Evolutionary conservation across 2,113 vertebrate species (phyloP), one percentile per base, ranked within the genome.

Genomic region (Oxyura jamaicensis): DNA sequence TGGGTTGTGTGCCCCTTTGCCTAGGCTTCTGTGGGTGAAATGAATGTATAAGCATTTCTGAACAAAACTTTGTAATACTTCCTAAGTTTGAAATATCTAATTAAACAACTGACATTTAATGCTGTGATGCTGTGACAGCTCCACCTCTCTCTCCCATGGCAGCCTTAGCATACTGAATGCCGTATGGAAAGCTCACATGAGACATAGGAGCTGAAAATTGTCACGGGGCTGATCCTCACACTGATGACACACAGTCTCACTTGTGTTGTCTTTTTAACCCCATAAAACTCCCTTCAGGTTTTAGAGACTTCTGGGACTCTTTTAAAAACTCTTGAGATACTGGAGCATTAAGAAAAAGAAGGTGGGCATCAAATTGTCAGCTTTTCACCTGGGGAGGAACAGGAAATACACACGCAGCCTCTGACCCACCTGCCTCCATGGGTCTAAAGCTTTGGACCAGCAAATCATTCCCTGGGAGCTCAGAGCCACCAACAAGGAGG

Each of bases 91-190:
- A 84, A 94, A 62, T 58, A 65, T 1, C 39, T 78, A 25, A 56
- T 65, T 39, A 56, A 83, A 39, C 13, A 82, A 6, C 35, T 72
- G 65, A 15, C 39, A 41, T 52, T 31, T 48, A 48, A 48, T 48
- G 46, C 46, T 48, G 3, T 42, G 63, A 3, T 53, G 55, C 41
- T 42, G 50, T n/a, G 55, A 25, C 67, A 71, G 55, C 68, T 95
- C 56, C 8, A 1, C 44, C 36, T 73, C 86, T 72, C 53, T 82
- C 5, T 29, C 48, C 46, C 18, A 0, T 0, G 2, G 50, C 63
- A 60, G 12, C 12, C 41, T 73, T 0, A 0, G 15, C 4, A 2
- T 28, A 1, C 15, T 0, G 1, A 13, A 6, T 3, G 17, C 33
- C 0, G 0, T 2, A 26, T 0, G 0, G 16, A 79, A 73, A 67